A percentile compares a stretch with the other conserved stretches of the same genome.
phyloP scores from a whole-genome alignment of 2,888 invertebrate species.

The Margaritifera margaritifera region DNA sequence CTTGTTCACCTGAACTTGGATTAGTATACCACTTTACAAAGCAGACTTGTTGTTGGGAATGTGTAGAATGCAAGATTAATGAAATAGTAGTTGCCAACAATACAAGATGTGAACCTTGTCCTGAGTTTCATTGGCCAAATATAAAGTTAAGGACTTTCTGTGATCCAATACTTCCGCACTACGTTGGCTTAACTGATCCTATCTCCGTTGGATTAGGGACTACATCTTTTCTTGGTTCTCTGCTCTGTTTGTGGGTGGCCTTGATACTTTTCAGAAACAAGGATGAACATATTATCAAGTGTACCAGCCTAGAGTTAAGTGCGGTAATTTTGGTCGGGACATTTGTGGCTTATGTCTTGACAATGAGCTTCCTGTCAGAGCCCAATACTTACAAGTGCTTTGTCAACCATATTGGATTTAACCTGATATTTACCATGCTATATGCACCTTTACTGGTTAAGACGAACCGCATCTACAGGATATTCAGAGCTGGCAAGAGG shows the following conservation, averaged over 20 bases:
- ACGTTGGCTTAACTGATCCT: slow-evolving; percentile 29
- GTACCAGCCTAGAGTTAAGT: slow-evolving; percentile 64
- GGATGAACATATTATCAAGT: slow-evolving; percentile 62
- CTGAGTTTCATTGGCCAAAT: slow-evolving; percentile 44
- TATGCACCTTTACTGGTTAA: slow-evolving; percentile 65
- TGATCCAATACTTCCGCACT: slow-evolving; percentile 29
- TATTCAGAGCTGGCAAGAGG: slow-evolving; percentile 56
- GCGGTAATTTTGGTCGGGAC: slow-evolving; percentile 61
- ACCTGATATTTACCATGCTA: slow-evolving; percentile 62
- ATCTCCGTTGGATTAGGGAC: slow-evolving; percentile 41
- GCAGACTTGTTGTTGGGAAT: slow-evolving; percentile 65
- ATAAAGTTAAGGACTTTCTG: slow-evolving; percentile 27
- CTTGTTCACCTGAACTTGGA: slow-evolving; percentile 35
- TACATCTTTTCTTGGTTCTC: slow-evolving; percentile 32
- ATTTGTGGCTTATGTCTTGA: slow-evolving; percentile 53
- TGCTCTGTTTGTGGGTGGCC: slow-evolving; percentile 35
- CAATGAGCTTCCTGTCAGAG: slow-evolving; percentile 53
- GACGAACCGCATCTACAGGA: slow-evolving; percentile 67
- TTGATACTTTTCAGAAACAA: slow-evolving; percentile 40
- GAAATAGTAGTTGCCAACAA: slow-evolving; percentile 53
- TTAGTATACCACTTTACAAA: slow-evolving; percentile 58
- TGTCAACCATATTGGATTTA: slow-evolving; percentile 61
- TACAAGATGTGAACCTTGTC: slow-evolving; percentile 55
- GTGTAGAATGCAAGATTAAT: slow-evolving; percentile 57
- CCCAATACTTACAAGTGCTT: slow-evolving; percentile 56